phyloP scores from a whole-genome alignment of 2,113 vertebrate genomes.

The Bombycilla garrulus region DNA sequence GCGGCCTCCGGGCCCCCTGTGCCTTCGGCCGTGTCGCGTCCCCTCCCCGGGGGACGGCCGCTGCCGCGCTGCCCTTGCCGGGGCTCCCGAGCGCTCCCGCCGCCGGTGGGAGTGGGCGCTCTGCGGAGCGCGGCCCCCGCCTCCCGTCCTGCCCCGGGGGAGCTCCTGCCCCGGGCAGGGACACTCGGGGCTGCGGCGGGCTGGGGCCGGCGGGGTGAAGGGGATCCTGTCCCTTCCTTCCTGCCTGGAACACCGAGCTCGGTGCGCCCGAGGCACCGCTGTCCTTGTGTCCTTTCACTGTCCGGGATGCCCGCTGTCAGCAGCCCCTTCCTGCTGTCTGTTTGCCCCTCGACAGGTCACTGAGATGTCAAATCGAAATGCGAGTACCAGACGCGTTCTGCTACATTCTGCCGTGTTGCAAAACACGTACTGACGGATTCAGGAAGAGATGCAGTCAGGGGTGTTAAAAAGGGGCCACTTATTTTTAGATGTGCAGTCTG shows the following conservation, averaged over 20 bases:
- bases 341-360: not conserved
- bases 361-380: not conserved
- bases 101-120: not conserved
- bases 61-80: not conserved
- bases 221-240: no score
- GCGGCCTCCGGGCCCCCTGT: not conserved
- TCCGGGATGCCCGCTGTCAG: not conserved
- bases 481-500: conserved; percentile 8
- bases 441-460: not conserved
- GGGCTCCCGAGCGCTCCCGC: not conserved
- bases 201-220: not conserved
- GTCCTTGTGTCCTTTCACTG: not conserved
- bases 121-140: not conserved
- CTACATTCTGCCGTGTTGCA: not conserved
- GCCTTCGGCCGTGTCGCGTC: not conserved
- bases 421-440: not conserved
- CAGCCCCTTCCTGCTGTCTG: not conserved
- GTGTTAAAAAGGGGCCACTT: conserved; percentile 26
- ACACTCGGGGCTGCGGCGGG: not conserved
- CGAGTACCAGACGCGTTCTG: not conserved
- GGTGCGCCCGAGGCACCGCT: not conserved
- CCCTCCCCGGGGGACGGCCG: not conserved
- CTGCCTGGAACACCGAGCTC: not conserved
- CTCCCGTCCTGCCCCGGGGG: not conserved
- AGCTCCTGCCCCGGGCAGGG: not conserved